phyloP scores from a whole-genome alignment of 2,113 vertebrate genomes.

The Festucalex cinctus region DNA sequence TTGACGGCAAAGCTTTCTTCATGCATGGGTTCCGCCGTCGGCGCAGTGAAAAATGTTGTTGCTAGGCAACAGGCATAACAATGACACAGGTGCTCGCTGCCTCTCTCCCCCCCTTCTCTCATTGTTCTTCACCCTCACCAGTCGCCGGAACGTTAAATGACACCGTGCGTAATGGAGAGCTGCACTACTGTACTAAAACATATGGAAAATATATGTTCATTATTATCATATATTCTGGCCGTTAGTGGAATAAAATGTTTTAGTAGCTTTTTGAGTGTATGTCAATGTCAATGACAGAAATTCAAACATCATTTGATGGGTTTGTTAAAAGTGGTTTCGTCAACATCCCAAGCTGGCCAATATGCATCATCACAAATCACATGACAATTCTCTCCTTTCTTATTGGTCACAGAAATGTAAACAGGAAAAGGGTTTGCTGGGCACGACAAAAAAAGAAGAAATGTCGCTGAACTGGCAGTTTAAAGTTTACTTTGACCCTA shows the following conservation, averaged over 20 bases:
- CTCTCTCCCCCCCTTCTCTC: conserved; percentile 8
- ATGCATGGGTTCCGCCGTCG: conserved; percentile 59
- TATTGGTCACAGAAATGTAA: no score
- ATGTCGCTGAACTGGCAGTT: no score
- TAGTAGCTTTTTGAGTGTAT: no score
- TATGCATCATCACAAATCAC: neutral
- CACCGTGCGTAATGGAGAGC: conserved; percentile 48
- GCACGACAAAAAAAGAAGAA: no score
- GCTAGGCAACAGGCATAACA: conserved; percentile 81
- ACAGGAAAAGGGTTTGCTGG: no score
- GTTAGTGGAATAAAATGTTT: no score
- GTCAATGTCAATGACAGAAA: neutral
- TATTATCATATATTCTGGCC: no score
- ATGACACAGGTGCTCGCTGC: conserved; percentile 75
- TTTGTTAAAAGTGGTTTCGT: neutral
- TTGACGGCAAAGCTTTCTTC: conserved; percentile 58
- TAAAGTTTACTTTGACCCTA: no score
- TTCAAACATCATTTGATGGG: neutral
- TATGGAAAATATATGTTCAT: neutral
- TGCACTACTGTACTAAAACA: neutral
- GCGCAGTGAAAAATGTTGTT: conserved; percentile 70
- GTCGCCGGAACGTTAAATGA: conserved; percentile 58
- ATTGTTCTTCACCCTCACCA: conserved; percentile 38
- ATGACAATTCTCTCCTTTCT: no score
- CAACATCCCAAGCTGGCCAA: neutral